Percentiles rank a stretch among this genome's conserved stretches.
Evolutionary conservation across 2,888 invertebrate genomes (phyloP).

Genomic region (Platerodrilus igneus): DNA sequence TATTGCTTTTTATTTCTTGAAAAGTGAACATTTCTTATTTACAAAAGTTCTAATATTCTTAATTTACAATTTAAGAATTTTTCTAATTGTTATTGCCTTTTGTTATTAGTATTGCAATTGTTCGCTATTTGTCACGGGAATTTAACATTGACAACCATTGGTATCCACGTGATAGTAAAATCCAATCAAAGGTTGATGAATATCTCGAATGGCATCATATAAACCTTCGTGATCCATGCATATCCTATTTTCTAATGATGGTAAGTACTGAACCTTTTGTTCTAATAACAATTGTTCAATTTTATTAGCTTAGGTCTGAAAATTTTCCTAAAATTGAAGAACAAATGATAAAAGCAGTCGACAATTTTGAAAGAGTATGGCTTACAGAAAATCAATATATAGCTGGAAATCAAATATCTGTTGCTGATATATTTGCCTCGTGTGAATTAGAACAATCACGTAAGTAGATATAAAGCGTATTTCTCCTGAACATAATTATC

Average conservation of each 20-base stretch:
- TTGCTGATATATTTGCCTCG: conserved; percentile 71
- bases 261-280: no score
- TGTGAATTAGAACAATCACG: conserved; percentile 76
- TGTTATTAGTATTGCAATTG: conserved; percentile 72
- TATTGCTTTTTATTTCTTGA: no score
- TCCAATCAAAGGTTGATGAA: conserved; percentile 65
- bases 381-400: conserved; percentile 53
- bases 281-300: no score
- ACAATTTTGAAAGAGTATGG: conserved; percentile 54
- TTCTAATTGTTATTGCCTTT: no score
- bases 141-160: conserved; percentile 55
- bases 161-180: conserved; percentile 60
- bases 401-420: conserved; percentile 58
- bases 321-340: no score
- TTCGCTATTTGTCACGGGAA: conserved; percentile 62
- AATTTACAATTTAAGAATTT: no score
- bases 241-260: conserved; percentile 56
- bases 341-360: conserved; percentile 55
- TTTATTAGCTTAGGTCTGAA: no score
- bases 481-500: no score
- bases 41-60: no score
- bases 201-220: conserved; percentile 74
- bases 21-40: no score
- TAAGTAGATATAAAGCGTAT: conserved; percentile 43
- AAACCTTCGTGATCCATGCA: conserved; percentile 57